Evolutionary conservation across 2,888 invertebrate species (phyloP).

Genomic region (Drosophila helvetica): DNA sequence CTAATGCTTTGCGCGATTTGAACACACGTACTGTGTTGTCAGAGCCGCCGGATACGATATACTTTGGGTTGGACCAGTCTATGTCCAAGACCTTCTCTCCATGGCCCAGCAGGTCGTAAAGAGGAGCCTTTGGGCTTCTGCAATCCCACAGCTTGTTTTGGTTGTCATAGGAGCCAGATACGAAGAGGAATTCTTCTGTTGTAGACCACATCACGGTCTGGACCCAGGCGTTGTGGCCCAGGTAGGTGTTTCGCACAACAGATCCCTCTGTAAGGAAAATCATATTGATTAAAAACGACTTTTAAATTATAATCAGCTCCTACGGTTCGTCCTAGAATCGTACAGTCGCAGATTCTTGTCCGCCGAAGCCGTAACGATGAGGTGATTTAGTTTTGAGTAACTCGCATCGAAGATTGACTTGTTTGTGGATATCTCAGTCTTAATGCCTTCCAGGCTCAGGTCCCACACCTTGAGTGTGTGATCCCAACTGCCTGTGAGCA

Average conservation of each 20-base stretch:
- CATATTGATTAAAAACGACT: neutral
- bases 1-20: slow-evolving; percentile 85
- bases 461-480: slow-evolving; percentile 98
- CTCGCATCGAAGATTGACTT: slow-evolving; percentile 95
- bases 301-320: slow-evolving; percentile 22
- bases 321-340: slow-evolving; percentile 94
- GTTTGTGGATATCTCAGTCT: slow-evolving; percentile 92
- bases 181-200: slow-evolving; percentile 91
- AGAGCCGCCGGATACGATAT: slow-evolving; percentile 95
- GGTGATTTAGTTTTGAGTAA: slow-evolving; percentile 90
- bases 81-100: slow-evolving; percentile 96
- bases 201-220: slow-evolving; percentile 95
- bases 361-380: slow-evolving; percentile 93
- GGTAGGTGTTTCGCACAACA: slow-evolving; percentile 93
- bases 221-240: slow-evolving; percentile 95
- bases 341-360: slow-evolving; percentile 96
- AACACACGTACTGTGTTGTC: slow-evolving; percentile 97
- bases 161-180: slow-evolving; percentile 96
- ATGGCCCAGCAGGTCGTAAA: slow-evolving; percentile 97
- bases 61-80: slow-evolving; percentile 95
- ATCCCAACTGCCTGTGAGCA: slow-evolving; percentile 97
- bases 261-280: slow-evolving; percentile 88
- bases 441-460: slow-evolving; percentile 91
- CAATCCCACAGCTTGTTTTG: slow-evolving; percentile 98
- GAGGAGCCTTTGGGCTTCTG: slow-evolving; percentile 94